Percentiles rank a stretch among this genome's conserved stretches.
phyloP scores from a whole-genome alignment of 2,113 vertebrate species.

The Motacilla tschutschensis region DNA sequence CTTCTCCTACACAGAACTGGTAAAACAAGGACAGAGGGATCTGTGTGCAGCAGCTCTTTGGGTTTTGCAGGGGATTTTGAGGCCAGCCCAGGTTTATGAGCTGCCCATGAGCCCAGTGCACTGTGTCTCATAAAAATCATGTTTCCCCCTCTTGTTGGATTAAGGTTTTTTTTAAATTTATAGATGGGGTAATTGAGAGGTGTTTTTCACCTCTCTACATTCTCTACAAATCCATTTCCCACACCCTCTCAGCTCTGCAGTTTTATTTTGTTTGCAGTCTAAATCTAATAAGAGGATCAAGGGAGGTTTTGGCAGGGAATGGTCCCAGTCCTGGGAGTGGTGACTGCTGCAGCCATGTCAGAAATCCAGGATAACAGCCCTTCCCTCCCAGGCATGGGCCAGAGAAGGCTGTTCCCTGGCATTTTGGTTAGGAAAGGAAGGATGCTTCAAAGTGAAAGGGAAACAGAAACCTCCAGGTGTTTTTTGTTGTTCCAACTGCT shows the following conservation, averaged over 20 bases:
- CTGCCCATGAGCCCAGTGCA: not conserved
- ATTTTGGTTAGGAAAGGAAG: not conserved
- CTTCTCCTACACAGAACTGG: not conserved
- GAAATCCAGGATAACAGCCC: not conserved
- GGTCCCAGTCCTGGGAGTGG: not conserved
- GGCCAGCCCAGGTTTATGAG: not conserved
- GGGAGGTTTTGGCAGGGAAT: not conserved
- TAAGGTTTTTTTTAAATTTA: not conserved
- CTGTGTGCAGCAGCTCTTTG: not conserved
- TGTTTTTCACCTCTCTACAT: not conserved
- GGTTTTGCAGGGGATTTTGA: not conserved
- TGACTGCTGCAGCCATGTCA: not conserved
- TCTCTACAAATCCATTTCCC: not conserved
- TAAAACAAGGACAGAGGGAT: not conserved
- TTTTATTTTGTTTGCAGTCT: not conserved
- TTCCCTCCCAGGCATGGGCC: not conserved
- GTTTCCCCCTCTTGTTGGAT: not conserved
- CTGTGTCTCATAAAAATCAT: not conserved
- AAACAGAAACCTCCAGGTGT: not conserved
- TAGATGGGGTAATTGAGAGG: not conserved
- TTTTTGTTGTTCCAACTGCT: not conserved
- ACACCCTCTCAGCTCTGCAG: not conserved
- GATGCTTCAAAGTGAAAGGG: not conserved
- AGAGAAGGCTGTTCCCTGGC: not conserved
- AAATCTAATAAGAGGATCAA: not conserved